A percentile compares a stretch with the other conserved stretches of the same genome.
Evolutionary conservation across 2,888 invertebrate species (phyloP).

Genomic region (Phengaris arion): DNA sequence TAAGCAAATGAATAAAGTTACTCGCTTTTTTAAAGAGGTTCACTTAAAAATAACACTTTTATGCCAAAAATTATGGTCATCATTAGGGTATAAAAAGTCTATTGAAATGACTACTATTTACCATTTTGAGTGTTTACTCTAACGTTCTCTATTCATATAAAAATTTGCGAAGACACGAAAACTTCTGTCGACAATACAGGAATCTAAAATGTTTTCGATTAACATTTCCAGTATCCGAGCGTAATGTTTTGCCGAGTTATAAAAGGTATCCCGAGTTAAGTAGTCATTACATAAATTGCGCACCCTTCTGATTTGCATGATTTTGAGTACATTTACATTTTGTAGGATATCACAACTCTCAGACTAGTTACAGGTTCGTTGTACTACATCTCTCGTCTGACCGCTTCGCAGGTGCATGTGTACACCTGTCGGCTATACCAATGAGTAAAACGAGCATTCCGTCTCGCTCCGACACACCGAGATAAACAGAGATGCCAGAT

Average conservation of each 20-base stretch:
- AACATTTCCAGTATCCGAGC: neutral
- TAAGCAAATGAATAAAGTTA: too few species aligned
- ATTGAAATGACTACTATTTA: neutral
- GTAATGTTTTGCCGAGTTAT: neutral
- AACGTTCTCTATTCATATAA: neutral
- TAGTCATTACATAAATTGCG: conserved; percentile 9
- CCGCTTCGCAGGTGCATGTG: conserved; percentile 73
- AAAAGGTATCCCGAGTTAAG: neutral
- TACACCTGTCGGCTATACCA: conserved; percentile 70
- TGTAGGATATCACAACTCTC: conserved; percentile 30
- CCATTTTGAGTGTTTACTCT: neutral
- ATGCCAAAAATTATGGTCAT: too few species aligned
- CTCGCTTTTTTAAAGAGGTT: too few species aligned
- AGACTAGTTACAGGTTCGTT: conserved; percentile 52
- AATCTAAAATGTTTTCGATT: neutral
- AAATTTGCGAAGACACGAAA: neutral
- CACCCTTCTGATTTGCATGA: conserved; percentile 19
- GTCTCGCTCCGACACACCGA: conserved; percentile 56
- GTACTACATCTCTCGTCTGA: conserved; percentile 65
- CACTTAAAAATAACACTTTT: too few species aligned
- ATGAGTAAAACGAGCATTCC: conserved; percentile 61
- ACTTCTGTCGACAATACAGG: neutral
- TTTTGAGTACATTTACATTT: conserved; percentile 20
- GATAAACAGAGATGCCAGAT: conserved; percentile 53
- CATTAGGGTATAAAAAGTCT: too few species aligned